A percentile compares a stretch with the other conserved stretches of the same genome.
These are phyloP conservation scores for Salminus brasiliensis DNA, from an alignment of 2,113 vertebrate species.

Conservation along the genomic window DNA sequence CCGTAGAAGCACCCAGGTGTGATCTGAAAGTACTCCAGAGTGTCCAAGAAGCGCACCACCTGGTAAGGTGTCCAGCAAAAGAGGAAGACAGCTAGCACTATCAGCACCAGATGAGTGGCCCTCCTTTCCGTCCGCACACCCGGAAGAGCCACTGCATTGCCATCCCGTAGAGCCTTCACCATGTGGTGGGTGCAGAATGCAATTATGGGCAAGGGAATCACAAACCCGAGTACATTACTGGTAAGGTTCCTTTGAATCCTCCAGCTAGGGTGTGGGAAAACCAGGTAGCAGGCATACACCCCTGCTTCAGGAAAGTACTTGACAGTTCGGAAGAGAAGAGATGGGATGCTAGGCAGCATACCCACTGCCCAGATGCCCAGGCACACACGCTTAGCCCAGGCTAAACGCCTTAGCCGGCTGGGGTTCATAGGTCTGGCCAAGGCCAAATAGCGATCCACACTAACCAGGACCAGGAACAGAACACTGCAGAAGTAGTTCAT, in stretches of 20 bases:
- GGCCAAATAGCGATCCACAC: slow-evolving; percentile 73
- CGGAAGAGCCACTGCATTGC: slow-evolving; percentile 62
- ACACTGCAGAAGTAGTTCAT: slow-evolving; percentile 71
- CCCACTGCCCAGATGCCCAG: slow-evolving; percentile 58
- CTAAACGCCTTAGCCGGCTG: slow-evolving; percentile 53
- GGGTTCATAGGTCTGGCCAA: slow-evolving; percentile 63
- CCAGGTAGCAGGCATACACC: slow-evolving; percentile 65
- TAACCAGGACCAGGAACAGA: slow-evolving; percentile 69
- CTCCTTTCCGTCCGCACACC: slow-evolving; percentile 75
- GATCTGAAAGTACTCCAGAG: slow-evolving; percentile 62
- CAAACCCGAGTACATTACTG: slow-evolving; percentile 64
- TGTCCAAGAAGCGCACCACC: slow-evolving; percentile 77
- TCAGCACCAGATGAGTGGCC: slow-evolving; percentile 79
- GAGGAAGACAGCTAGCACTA: slow-evolving; percentile 81
- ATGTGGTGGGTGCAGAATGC: slow-evolving; percentile 65
- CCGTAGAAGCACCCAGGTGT: slow-evolving; percentile 57
- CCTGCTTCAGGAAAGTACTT: background rate
- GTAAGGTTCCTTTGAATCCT: slow-evolving; percentile 59
- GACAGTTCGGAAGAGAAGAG: slow-evolving; percentile 54
- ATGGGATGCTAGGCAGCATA: slow-evolving; percentile 54
- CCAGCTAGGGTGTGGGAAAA: slow-evolving; percentile 65
- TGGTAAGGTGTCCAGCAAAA: slow-evolving; percentile 88
- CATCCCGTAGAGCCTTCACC: slow-evolving; percentile 65
- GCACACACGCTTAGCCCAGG: slow-evolving; percentile 65
- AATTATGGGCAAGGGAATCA: slow-evolving; percentile 63